Evolutionary conservation across 2,797 vertebrate genomes (phyloP).

Genomic region (Melanotaenia nigrans): DNA sequence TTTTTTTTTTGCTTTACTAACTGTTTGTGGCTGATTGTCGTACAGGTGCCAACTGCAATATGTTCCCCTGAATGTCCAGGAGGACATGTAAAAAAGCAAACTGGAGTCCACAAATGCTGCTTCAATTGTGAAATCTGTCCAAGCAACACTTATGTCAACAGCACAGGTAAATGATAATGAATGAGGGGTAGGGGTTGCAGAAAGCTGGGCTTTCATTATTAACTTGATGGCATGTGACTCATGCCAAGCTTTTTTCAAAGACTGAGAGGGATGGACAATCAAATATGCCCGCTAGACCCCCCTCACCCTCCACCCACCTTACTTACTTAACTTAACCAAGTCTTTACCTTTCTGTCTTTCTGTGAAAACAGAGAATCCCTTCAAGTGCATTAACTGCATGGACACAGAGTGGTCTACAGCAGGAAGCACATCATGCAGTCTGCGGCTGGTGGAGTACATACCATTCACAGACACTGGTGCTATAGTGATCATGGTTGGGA

Average conservation of each 20-base stretch:
- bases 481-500: constrained; percentile 63
- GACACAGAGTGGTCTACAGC: constrained; percentile 80
- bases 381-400: constrained; percentile 71
- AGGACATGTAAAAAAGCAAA: constrained; percentile 64
- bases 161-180: constrained; percentile 44
- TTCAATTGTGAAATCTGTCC: constrained; percentile 78
- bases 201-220: too few species aligned
- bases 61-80: constrained; percentile 77
- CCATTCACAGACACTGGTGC: constrained; percentile 71
- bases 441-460: constrained; percentile 77
- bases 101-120: constrained; percentile 80
- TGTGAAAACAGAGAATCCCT: constrained; percentile 66
- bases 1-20: too few species aligned
- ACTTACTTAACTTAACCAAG: too few species aligned
- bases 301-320: too few species aligned
- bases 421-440: constrained; percentile 80
- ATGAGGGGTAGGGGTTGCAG: background rate
- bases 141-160: constrained; percentile 80
- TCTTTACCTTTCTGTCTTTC: background rate
- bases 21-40: background rate
- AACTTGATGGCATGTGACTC: too few species aligned
- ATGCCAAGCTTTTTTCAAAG: background rate
- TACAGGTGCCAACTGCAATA: constrained; percentile 71
- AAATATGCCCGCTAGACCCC: too few species aligned
- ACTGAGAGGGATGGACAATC: too few species aligned